Conservation (phyloP, 2,113 vertebrate genomes). For the Pygoscelis adeliae region DNA sequence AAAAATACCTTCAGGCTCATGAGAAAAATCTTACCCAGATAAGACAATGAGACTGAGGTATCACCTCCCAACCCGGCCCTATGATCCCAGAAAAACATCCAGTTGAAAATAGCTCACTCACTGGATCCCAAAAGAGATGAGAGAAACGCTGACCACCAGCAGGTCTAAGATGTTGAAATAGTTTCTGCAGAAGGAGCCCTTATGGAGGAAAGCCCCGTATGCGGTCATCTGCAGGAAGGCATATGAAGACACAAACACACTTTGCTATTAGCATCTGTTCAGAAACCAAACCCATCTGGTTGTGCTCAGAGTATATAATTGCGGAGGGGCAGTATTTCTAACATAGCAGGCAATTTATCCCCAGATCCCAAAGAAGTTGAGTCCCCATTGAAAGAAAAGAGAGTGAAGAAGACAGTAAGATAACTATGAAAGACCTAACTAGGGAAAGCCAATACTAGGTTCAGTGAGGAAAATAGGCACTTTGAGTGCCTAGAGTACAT, state of each 20-base stretch:
- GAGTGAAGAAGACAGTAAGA: neutral
- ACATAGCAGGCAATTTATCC: neutral
- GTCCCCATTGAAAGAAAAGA: constrained; percentile 18
- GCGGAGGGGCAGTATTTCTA: neutral
- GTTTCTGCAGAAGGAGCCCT: constrained; percentile 98
- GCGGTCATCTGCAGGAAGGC: constrained; percentile 90
- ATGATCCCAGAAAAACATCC: accelerated
- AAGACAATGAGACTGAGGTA: neutral
- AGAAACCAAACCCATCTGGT: neutral
- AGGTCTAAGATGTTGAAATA: constrained; percentile 99
- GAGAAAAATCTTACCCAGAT: neutral
- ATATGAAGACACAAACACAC: constrained; percentile 35
- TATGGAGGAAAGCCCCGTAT: constrained; percentile 96
- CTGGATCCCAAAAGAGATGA: constrained; percentile 99
- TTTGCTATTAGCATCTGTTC: constrained; percentile 5
- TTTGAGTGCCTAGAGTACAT: neutral
- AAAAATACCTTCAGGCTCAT: neutral
- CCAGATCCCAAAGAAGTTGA: neutral
- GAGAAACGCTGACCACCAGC: constrained; percentile 97
- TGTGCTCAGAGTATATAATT: neutral
- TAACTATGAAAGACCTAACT: neutral
- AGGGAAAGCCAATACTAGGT: neutral
- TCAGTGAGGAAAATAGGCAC: neutral
- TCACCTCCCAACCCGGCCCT: neutral
- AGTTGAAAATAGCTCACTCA: constrained; percentile 78